A percentile compares a stretch with the other conserved stretches of the same genome.
phyloP scores from a whole-genome alignment of 2,888 invertebrate species.

The Cosmorhoe ocellata region DNA sequence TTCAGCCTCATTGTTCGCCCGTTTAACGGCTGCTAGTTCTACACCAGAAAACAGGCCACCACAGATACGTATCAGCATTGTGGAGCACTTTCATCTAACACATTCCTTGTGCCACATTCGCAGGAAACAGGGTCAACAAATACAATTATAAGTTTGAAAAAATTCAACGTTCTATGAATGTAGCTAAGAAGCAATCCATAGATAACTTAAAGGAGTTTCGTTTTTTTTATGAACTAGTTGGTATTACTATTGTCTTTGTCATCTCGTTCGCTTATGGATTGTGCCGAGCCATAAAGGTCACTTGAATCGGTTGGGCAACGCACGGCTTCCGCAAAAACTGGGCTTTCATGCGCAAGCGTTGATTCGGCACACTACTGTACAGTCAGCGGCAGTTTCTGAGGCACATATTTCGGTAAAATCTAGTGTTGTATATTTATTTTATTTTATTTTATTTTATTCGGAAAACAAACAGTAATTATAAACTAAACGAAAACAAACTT shows the following conservation, averaged over 20 bases:
- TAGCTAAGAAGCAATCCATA: no score
- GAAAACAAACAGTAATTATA: no score
- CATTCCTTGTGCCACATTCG: conserved; percentile 34
- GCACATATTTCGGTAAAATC: background rate
- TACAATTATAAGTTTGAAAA: background rate
- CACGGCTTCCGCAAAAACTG: conserved; percentile 67
- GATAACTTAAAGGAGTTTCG: no score
- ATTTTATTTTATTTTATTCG: no score
- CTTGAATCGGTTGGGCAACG: conserved; percentile 59
- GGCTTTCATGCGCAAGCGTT: conserved; percentile 49
- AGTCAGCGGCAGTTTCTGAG: background rate
- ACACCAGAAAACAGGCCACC: conserved; percentile 2
- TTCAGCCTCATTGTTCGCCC: background rate
- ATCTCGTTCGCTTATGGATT: conserved; percentile 32
- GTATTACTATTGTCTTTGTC: no score
- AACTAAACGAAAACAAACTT: no score
- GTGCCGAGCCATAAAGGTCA: conserved; percentile 53
- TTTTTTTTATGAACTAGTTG: no score
- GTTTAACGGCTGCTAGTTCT: background rate
- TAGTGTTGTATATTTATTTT: no score
- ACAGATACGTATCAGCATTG: conserved; percentile 13
- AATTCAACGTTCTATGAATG: no score
- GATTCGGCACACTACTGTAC: conserved; percentile 31
- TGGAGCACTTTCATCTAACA: conserved; percentile 33
- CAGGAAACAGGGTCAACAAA: conserved; percentile 36